phyloP scores from a whole-genome alignment of 2,888 invertebrate species.

The Cataglyphis cursor region DNA sequence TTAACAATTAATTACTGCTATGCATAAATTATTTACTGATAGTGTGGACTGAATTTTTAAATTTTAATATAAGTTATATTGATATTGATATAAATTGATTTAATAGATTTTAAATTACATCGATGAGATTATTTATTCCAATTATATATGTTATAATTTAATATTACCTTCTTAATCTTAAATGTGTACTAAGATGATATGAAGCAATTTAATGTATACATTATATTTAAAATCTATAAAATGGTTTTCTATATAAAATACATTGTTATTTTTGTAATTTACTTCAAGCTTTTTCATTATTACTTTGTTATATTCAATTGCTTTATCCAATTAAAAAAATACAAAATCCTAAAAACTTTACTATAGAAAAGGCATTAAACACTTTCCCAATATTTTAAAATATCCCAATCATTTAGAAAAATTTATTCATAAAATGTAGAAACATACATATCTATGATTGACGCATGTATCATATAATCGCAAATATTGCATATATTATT shows the following conservation, averaged over 20 bases:
- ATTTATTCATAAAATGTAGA: neutral
- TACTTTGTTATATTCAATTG: too few species aligned
- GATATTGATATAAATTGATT: too few species aligned
- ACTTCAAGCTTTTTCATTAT: too few species aligned
- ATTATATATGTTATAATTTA: neutral
- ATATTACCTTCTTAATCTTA: neutral
- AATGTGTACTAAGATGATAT: neutral
- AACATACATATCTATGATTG: neutral
- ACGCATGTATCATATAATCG: neutral
- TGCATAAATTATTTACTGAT: too few species aligned
- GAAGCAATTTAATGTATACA: neutral
- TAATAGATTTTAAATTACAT: neutral
- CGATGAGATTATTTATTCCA: neutral
- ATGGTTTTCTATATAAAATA: too few species aligned
- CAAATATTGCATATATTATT: neutral
- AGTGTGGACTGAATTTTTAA: too few species aligned
- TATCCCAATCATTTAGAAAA: neutral
- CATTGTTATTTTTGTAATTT: too few species aligned
- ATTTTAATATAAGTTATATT: too few species aligned
- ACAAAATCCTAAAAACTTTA: neutral
- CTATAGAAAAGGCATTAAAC: neutral
- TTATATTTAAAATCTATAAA: too few species aligned
- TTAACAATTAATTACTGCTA: neutral
- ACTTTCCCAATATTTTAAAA: neutral
- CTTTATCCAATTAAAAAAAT: neutral